A percentile compares a stretch with the other conserved stretches of the same genome.
Evolutionary conservation across 64 coral and sea anemone species (phyloP).

Genomic region (Stichodactyla mertensii): DNA sequence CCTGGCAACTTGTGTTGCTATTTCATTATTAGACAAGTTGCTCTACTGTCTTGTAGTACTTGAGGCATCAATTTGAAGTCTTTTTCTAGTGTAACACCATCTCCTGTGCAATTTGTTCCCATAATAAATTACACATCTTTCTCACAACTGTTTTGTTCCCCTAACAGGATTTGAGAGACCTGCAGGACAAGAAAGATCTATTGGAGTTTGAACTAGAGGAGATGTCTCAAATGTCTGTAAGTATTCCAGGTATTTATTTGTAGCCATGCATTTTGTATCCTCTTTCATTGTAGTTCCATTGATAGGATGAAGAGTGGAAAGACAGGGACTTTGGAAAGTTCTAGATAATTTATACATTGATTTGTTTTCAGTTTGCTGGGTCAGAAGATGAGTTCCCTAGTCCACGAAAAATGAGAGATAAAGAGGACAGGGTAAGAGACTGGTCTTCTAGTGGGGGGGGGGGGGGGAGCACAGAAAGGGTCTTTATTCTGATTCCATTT

Average conservation of each 20-base stretch:
- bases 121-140: background rate
- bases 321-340: background rate
- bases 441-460: background rate
- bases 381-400: conserved; percentile 43
- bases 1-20: no score
- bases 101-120: background rate
- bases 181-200: conserved; percentile 85
- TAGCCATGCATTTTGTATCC: background rate
- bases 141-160: background rate
- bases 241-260: background rate
- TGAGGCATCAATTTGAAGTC: no score
- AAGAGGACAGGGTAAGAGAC: conserved; percentile 7
- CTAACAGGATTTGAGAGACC: conserved; percentile 76
- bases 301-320: background rate
- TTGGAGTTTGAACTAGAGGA: conserved; percentile 98
- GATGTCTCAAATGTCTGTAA: conserved; percentile 93
- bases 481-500: background rate
- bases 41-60: no score
- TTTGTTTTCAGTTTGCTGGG: conserved; percentile 29
- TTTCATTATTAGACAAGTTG: no score
- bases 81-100: background rate
- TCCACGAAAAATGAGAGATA: background rate
- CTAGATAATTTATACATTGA: background rate
- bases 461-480: background rate
- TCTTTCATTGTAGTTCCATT: background rate